Conservation (phyloP, 2,888 invertebrate genomes). For the Aphidoletes aphidimyza region DNA sequence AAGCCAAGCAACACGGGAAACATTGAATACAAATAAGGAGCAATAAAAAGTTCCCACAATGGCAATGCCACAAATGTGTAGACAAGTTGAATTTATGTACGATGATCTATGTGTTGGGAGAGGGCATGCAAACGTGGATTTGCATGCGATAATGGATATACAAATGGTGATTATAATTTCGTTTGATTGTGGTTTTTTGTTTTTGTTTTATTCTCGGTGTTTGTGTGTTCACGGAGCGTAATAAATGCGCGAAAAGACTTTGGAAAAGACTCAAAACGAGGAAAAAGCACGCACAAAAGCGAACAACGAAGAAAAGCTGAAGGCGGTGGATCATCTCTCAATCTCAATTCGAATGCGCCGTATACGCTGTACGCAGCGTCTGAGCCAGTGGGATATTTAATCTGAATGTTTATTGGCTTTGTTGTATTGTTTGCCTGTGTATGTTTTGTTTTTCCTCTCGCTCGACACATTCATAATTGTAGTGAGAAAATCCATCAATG, state of each 20-base stretch:
- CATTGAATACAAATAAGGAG: not conserved
- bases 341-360: too few relatives aligned
- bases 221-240: not conserved
- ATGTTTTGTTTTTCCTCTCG: not conserved
- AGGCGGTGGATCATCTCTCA: not conserved
- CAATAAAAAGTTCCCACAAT: slow-evolving; percentile 12
- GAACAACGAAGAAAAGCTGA: not conserved
- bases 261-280: not conserved
- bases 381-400: slow-evolving; percentile 38
- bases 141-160: slow-evolving; percentile 51
- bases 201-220: not conserved
- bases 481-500: slow-evolving; percentile 38
- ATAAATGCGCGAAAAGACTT: not conserved
- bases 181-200: slow-evolving; percentile 37
- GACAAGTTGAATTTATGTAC: slow-evolving; percentile 29
- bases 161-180: slow-evolving; percentile 36
- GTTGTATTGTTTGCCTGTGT: slow-evolving; percentile 30
- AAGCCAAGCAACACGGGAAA: not conserved
- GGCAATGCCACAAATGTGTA: not conserved
- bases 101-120: not conserved
- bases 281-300: too few relatives aligned
- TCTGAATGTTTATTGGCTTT: slow-evolving; percentile 47
- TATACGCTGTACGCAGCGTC: not conserved
- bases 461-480: not conserved
- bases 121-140: not conserved